Evolutionary conservation across 2,888 invertebrate species (phyloP).

Genomic region (Gastrophysa polygoni): DNA sequence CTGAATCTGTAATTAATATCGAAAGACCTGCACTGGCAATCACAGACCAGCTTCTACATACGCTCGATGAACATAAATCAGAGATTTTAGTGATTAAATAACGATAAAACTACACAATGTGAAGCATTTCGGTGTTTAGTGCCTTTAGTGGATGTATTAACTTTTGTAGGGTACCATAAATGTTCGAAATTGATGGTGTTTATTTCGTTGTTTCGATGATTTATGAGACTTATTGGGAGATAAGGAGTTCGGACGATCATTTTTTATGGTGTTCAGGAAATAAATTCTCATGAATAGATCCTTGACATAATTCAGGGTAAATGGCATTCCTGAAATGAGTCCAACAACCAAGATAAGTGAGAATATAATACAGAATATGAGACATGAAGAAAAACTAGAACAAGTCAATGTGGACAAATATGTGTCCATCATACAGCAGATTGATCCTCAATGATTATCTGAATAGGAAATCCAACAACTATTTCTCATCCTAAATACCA

Average conservation of each 20-base stretch:
- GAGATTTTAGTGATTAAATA: constrained; percentile 31
- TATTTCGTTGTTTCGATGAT: constrained; percentile 25
- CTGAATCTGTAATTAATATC: constrained; percentile 23
- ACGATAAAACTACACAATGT: constrained; percentile 29
- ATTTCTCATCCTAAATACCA: too few relatives aligned
- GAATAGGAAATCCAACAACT: too few relatives aligned
- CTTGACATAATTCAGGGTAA: too few relatives aligned
- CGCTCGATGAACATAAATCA: constrained; percentile 32
- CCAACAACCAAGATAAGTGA: too few relatives aligned
- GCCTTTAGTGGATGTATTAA: constrained; percentile 26
- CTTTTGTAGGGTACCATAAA: constrained; percentile 26
- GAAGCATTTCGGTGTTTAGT: constrained; percentile 20
- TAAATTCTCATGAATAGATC: not conserved
- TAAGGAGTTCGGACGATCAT: constrained; percentile 13
- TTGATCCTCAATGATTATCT: too few relatives aligned
- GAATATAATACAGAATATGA: too few relatives aligned
- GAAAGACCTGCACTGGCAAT: constrained; percentile 2
- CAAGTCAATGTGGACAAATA: too few relatives aligned
- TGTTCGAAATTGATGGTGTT: constrained; percentile 28
- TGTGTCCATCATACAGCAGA: too few relatives aligned
- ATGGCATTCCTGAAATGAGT: too few relatives aligned
- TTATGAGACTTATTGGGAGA: constrained; percentile 20
- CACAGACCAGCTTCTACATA: constrained; percentile 20
- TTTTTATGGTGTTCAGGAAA: not conserved
- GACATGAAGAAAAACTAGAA: too few relatives aligned